Conservation (phyloP, 2,113 vertebrate genomes). For the Pycnonotus jocosus region DNA sequence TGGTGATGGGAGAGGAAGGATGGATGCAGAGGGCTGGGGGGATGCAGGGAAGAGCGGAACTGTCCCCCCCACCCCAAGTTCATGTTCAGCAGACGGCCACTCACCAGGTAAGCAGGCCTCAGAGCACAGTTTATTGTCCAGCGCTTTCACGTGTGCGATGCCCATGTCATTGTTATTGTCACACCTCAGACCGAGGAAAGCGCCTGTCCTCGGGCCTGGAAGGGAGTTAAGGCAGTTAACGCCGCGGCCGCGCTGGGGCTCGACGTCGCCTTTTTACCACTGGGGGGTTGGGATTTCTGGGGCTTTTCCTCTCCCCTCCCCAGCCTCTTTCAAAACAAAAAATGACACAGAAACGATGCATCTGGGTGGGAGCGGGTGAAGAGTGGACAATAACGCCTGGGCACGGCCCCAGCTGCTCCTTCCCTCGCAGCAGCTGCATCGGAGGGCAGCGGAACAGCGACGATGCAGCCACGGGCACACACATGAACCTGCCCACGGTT, state of each 20-base stretch:
- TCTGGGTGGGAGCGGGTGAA: slow-evolving; percentile 13
- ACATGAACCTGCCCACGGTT: neutral
- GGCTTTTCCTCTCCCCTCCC: slow-evolving; percentile 42
- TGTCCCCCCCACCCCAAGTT: slow-evolving; percentile 68
- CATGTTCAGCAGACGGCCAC: slow-evolving; percentile 91
- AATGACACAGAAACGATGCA: neutral
- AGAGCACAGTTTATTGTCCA: slow-evolving; percentile 99
- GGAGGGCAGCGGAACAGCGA: neutral
- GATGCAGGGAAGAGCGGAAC: slow-evolving; percentile 13
- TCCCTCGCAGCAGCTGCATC: neutral
- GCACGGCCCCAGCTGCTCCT: neutral
- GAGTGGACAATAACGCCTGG: slow-evolving; percentile 57
- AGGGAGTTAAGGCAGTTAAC: slow-evolving; percentile 79
- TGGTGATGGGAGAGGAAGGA: neutral
- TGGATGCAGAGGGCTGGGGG: neutral
- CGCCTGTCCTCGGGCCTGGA: slow-evolving; percentile 80
- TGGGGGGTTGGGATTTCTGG: neutral
- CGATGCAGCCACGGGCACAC: neutral
- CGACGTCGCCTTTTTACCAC: neutral
- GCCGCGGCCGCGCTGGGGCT: slow-evolving; percentile 5
- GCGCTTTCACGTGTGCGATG: slow-evolving; percentile 89
- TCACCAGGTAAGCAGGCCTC: slow-evolving; percentile 97
- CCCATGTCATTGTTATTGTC: slow-evolving; percentile 99
- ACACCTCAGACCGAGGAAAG: slow-evolving; percentile 89
- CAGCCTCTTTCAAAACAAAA: slow-evolving; percentile 12